Conservation (phyloP, 2,888 invertebrate species). For the Anagyrus pseudococci region DNA sequence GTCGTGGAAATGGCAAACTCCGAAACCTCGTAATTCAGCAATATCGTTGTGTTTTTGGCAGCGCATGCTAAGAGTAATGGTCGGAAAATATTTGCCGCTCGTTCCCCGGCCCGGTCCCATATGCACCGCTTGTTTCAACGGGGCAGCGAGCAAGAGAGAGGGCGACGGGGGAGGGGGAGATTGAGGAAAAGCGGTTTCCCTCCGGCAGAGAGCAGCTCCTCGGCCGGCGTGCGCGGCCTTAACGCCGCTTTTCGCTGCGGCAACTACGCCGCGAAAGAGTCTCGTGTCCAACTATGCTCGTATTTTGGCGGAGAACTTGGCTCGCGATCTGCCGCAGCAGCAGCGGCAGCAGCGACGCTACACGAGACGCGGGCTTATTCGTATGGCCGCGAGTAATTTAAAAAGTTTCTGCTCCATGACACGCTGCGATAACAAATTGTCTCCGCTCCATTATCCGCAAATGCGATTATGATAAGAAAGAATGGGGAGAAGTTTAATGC, state of each 20-base stretch:
- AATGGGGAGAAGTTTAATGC: constrained; percentile 49
- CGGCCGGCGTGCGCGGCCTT: too few relatives aligned
- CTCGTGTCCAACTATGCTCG: constrained; percentile 53
- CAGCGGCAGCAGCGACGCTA: constrained; percentile 42
- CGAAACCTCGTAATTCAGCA: too few relatives aligned
- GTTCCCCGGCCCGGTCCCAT: neutral
- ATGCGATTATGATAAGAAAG: constrained; percentile 62
- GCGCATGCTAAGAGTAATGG: too few relatives aligned
- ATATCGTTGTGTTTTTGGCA: too few relatives aligned
- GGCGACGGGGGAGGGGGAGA: neutral
- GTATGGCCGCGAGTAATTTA: constrained; percentile 55
- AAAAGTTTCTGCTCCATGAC: constrained; percentile 61
- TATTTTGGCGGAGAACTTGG: constrained; percentile 44
- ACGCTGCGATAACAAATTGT: constrained; percentile 61
- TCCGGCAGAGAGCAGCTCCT: too few relatives aligned
- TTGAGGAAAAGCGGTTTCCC: too few relatives aligned
- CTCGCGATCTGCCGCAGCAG: too few relatives aligned
- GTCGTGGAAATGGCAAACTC: too few relatives aligned
- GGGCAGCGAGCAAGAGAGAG: neutral
- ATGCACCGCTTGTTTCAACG: neutral
- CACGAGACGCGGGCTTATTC: constrained; percentile 50
- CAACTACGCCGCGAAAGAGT: too few relatives aligned
- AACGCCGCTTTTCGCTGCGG: too few relatives aligned
- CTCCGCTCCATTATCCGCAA: constrained; percentile 61
- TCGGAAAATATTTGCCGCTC: too few relatives aligned